These are phyloP conservation scores for Agrochola macilenta DNA, from an alignment of 2,888 invertebrate species.

Conservation along the genomic window DNA sequence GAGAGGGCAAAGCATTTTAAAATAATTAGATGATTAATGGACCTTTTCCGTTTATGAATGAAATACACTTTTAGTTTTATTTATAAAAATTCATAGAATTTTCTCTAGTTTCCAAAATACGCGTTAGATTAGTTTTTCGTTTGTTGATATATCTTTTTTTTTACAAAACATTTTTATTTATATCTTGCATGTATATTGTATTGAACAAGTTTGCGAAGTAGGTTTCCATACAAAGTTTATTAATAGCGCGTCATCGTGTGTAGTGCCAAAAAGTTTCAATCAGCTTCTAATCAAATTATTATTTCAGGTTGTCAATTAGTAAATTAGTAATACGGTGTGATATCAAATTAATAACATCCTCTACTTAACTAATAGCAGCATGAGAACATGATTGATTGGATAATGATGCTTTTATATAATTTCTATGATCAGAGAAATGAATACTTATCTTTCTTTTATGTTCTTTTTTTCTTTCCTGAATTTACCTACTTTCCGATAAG, in stretches of 20 bases:
- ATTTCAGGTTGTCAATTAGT: slow-evolving; percentile 35
- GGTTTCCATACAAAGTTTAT: slow-evolving; percentile 26
- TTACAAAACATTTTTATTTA: neutral
- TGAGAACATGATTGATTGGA: neutral
- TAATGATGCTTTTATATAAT: neutral
- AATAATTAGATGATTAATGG: neutral
- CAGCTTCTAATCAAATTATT: slow-evolving; percentile 29
- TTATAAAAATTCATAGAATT: neutral
- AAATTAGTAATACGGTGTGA: slow-evolving; percentile 5
- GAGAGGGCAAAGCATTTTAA: too few species aligned
- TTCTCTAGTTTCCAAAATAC: neutral
- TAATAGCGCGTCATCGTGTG: slow-evolving; percentile 1
- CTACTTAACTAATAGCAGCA: neutral
- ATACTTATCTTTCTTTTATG: neutral
- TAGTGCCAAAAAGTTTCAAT: slow-evolving; percentile 41
- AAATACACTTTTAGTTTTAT: neutral
- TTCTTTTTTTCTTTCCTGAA: neutral
- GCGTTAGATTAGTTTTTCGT: slow-evolving; percentile 7
- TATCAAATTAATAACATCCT: slow-evolving; percentile 16
- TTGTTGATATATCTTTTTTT: neutral
- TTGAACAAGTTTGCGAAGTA: slow-evolving; percentile 14
- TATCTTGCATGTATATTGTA: neutral
- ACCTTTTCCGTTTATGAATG: neutral
- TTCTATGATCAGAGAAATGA: neutral
- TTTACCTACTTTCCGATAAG: neutral